Evolutionary conservation across 2,888 invertebrate genomes (phyloP).

Genomic region (Gortyna flavago): DNA sequence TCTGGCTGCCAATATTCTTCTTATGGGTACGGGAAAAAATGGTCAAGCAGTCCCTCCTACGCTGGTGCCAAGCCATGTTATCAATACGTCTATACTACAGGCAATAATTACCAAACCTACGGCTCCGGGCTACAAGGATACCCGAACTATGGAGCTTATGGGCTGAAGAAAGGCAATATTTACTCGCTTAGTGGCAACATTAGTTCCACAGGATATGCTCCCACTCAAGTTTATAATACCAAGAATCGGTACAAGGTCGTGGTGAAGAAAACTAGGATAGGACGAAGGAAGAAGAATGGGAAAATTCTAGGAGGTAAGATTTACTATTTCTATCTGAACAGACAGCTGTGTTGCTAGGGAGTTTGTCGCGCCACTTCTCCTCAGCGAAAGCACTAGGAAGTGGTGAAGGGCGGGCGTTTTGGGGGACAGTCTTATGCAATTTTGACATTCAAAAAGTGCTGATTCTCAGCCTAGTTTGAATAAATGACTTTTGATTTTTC

Average conservation of each 20-base stretch:
- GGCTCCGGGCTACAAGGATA: slow-evolving; percentile 58
- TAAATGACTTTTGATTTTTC: neutral
- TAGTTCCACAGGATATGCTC: slow-evolving; percentile 75
- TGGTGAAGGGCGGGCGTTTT: neutral
- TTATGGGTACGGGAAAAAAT: slow-evolving; percentile 63
- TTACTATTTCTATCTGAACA: neutral
- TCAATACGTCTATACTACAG: slow-evolving; percentile 64
- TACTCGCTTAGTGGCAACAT: slow-evolving; percentile 69
- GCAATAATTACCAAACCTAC: slow-evolving; percentile 61
- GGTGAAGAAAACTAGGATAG: slow-evolving; percentile 77
- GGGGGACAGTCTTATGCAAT: neutral
- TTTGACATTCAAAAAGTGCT: neutral
- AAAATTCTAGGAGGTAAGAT: slow-evolving; percentile 76
- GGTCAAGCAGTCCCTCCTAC: slow-evolving; percentile 26
- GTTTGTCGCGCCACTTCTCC: neutral
- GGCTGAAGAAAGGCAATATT: slow-evolving; percentile 72
- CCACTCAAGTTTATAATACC: slow-evolving; percentile 77
- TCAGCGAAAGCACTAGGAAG: neutral
- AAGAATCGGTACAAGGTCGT: slow-evolving; percentile 82
- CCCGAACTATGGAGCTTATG: slow-evolving; percentile 58
- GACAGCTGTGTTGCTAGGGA: neutral
- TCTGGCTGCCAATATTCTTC: slow-evolving; percentile 57
- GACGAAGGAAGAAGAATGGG: slow-evolving; percentile 70
- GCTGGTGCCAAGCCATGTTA: slow-evolving; percentile 62
- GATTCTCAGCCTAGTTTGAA: neutral